Conservation (phyloP, 1,140 invertebrate species). For the Calephelis virginiensis region DNA sequence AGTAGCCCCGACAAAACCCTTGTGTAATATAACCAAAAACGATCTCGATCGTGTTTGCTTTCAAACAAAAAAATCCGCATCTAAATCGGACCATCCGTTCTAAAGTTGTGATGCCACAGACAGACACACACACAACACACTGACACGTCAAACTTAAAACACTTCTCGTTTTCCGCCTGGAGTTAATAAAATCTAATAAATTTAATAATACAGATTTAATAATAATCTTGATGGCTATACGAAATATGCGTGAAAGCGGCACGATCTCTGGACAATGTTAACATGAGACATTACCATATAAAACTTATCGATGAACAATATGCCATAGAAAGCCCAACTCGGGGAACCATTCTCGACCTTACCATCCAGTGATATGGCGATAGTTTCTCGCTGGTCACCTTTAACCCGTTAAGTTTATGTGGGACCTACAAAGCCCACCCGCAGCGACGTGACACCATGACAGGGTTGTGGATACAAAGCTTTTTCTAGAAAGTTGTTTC, state of each 20-base stretch:
- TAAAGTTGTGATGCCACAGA: too few relatives aligned
- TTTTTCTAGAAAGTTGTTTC: constrained; percentile 16
- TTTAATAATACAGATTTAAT: too few relatives aligned
- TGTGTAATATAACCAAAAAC: too few relatives aligned
- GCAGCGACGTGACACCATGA: constrained; percentile 19
- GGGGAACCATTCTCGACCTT: constrained; percentile 2
- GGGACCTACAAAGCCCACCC: constrained; percentile 16
- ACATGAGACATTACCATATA: constrained; percentile 12
- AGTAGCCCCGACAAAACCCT: too few relatives aligned
- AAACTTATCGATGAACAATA: constrained; percentile 5
- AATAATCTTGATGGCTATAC: background rate
- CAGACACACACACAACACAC: too few relatives aligned
- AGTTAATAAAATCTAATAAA: too few relatives aligned
- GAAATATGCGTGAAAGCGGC: constrained; percentile 5
- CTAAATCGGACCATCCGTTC: too few relatives aligned
- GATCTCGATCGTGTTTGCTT: too few relatives aligned
- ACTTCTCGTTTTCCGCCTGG: too few relatives aligned
- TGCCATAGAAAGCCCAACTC: background rate
- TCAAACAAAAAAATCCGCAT: too few relatives aligned
- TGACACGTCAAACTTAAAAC: too few relatives aligned
- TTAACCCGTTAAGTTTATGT: constrained; percentile 16
- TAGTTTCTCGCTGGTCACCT: constrained; percentile 10
- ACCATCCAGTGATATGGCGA: background rate
- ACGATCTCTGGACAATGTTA: constrained; percentile 6
- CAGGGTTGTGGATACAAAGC: constrained; percentile 5